Conservation (phyloP, 2,113 vertebrate genomes). For the Dasyprocta punctata region DNA sequence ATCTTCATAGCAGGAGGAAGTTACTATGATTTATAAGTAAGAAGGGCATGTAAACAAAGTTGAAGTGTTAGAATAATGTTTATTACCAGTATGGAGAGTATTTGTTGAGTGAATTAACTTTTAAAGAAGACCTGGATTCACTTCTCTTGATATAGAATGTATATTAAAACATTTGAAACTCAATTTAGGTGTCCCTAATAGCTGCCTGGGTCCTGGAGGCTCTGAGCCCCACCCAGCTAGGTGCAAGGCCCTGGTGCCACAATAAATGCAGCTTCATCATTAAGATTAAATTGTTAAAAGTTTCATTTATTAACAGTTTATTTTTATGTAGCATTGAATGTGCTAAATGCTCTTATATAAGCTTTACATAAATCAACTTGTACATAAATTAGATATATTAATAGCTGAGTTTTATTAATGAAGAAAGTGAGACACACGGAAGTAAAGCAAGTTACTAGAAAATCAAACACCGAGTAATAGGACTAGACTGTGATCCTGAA, state of each 20-base stretch:
- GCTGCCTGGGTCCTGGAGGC: too few species aligned
- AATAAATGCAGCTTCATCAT: neutral
- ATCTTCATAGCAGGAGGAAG: neutral
- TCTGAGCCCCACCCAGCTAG: too few species aligned
- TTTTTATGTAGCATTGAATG: neutral
- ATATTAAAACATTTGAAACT: neutral
- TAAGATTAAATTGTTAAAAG: neutral
- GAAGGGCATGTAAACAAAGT: neutral
- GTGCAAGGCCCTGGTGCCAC: too few species aligned
- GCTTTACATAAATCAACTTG: neutral
- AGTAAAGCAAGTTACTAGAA: neutral
- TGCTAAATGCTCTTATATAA: neutral
- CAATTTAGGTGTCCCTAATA: neutral
- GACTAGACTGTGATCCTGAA: neutral
- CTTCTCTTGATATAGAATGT: neutral
- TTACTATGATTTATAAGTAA: neutral
- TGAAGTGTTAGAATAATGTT: constrained; percentile 1
- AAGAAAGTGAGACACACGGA: neutral
- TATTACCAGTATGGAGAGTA: neutral
- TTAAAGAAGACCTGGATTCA: neutral
- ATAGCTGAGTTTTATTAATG: constrained; percentile 19
- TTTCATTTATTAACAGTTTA: neutral
- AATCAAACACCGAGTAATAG: neutral
- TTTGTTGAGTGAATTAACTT: neutral
- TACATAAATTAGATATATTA: neutral